Conservation (phyloP, 2,888 invertebrate species). For the Apamea epomidion region DNA sequence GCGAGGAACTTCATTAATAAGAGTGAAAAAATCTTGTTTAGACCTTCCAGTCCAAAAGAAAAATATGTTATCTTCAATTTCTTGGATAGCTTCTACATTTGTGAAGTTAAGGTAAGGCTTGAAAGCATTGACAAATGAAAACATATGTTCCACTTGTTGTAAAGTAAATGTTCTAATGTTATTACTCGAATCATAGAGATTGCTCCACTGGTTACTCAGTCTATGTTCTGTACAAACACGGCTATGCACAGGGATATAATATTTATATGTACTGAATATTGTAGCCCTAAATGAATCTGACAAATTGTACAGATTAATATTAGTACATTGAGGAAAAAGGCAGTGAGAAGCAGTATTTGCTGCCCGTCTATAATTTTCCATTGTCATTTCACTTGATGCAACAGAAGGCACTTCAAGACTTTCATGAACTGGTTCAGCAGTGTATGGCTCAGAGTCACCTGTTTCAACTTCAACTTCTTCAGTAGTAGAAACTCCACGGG, state of each 20-base stretch:
- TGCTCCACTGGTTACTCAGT: conserved; percentile 12
- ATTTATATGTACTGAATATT: conserved; percentile 21
- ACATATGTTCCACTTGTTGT: conserved; percentile 28
- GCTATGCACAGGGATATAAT: conserved; percentile 24
- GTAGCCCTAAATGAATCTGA: conserved; percentile 16
- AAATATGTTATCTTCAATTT: conserved; percentile 39
- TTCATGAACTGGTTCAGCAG: conserved; percentile 15
- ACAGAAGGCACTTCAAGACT: not conserved
- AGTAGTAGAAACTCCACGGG: conserved; percentile 8
- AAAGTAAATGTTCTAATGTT: not conserved
- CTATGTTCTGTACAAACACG: conserved; percentile 27
- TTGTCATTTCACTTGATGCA: not conserved
- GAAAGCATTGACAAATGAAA: conserved; percentile 30
- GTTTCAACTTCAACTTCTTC: conserved; percentile 21
- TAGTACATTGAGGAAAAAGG: conserved; percentile 16
- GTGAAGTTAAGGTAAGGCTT: conserved; percentile 35
- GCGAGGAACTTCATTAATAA: conserved; percentile 38
- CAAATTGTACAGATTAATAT: conserved; percentile 11
- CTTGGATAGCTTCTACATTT: conserved; percentile 22
- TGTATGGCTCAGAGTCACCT: conserved; percentile 17
- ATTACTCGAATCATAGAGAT: conserved; percentile 2
- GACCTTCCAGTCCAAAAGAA: conserved; percentile 43
- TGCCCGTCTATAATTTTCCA: conserved; percentile 27
- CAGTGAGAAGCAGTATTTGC: conserved; percentile 27
- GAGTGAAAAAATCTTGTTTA: conserved; percentile 31